phyloP scores from a whole-genome alignment of 2,797 vertebrate genomes.

The Numenius phaeopus region DNA sequence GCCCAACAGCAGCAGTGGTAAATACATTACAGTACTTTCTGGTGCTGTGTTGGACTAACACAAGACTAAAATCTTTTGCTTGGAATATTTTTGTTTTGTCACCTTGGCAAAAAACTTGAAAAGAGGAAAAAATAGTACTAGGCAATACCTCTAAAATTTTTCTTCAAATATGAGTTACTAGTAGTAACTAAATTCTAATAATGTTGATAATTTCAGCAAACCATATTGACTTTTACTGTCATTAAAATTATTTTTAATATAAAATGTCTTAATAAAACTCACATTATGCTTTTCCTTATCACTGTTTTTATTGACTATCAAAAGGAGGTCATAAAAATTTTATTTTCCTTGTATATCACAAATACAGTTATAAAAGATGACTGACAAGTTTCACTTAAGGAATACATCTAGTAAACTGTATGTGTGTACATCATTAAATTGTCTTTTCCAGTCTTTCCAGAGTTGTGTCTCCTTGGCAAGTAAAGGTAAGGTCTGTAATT shows the following conservation, averaged over 20 bases:
- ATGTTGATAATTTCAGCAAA: not conserved
- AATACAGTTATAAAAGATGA: not conserved
- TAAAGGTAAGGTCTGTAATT: not conserved
- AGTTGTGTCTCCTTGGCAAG: not conserved
- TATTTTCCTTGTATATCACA: not conserved
- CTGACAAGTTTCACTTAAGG: not conserved
- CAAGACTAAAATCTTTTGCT: not conserved
- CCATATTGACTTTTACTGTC: not conserved
- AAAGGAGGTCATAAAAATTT: not conserved
- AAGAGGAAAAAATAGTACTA: not conserved
- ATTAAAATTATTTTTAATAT: not conserved
- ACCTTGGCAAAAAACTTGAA: not conserved
- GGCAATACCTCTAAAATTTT: not conserved
- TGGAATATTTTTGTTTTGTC: not conserved
- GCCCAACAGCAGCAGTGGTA: not conserved
- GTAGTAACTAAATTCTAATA: not conserved
- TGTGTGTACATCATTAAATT: not conserved
- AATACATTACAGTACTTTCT: not conserved
- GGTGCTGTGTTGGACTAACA: not conserved
- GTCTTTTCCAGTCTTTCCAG: not conserved
- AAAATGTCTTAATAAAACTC: not conserved
- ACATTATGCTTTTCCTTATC: not conserved
- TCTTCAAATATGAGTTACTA: not conserved
- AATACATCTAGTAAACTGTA: not conserved
- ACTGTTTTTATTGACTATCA: not conserved